Conservation (phyloP, 1,140 invertebrate genomes). For the Drosophila ogumai region DNA sequence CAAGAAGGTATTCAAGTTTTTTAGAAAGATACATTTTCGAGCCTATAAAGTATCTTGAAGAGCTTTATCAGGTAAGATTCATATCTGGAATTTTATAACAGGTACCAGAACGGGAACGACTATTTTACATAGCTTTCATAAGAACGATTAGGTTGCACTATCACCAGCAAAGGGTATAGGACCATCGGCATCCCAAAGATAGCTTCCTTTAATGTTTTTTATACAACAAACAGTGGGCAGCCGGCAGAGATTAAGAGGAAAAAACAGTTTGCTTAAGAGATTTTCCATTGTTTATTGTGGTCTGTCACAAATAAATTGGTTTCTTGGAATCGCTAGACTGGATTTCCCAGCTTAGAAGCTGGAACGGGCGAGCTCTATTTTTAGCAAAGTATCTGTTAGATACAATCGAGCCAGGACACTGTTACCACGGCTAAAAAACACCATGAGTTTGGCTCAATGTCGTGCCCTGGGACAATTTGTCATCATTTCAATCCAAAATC, state of each 20-base stretch:
- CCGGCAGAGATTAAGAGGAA: slow-evolving; percentile 58
- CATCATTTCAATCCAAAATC: slow-evolving; percentile 33
- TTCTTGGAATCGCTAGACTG: slow-evolving; percentile 33
- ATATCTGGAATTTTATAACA: not conserved
- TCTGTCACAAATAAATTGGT: slow-evolving; percentile 46
- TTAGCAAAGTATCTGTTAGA: slow-evolving; percentile 8
- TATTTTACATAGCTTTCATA: not conserved
- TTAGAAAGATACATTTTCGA: not conserved
- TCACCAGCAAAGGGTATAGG: not conserved
- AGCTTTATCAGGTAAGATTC: not conserved
- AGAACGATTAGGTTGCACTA: not conserved
- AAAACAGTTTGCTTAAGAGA: slow-evolving; percentile 70
- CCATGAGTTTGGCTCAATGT: slow-evolving; percentile 19
- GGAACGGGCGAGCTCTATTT: slow-evolving; percentile 3
- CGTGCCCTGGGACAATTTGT: slow-evolving; percentile 50
- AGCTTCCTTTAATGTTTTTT: slow-evolving; percentile 19
- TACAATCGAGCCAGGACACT: slow-evolving; percentile 1
- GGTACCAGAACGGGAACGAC: not conserved
- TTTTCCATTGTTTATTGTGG: slow-evolving; percentile 49
- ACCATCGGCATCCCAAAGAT: not conserved
- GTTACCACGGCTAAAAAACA: slow-evolving; percentile 6
- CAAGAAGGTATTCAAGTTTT: not conserved
- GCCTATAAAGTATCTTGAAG: not conserved
- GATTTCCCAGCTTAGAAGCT: slow-evolving; percentile 30
- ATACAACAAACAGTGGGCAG: slow-evolving; percentile 52